Base-by-base conservation (phyloP, 1,140 invertebrate genomes). In the Heterodera carotae region DNA sequence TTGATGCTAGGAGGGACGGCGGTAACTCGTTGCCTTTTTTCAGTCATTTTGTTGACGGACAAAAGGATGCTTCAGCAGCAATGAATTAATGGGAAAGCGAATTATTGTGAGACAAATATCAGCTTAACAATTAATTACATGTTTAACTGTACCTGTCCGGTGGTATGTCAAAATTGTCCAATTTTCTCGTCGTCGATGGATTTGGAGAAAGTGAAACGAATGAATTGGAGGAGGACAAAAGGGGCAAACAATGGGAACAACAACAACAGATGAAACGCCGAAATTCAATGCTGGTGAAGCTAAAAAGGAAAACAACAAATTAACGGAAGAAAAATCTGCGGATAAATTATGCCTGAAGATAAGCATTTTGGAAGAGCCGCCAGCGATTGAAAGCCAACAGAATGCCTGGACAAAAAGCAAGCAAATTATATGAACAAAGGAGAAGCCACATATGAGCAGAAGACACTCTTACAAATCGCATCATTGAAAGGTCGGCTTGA, bases 351-450 rank as follows among this genome's bases (percentile, higher is more conserved):
- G 36, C 72, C 56, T 74, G 36, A 31, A 74, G 39, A 74, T 62
- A 36, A 74, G 72, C 64, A 74, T 27, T 74, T 74, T 74, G 64
- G 72, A 74, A 62, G 72, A 74, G 39, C 72, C 72, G 4, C 72
- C 72, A n/a, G 53, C 72, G 25, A 74, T 74, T 56, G 72, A 53
- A 25, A 74, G 64, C 72, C 72, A 74, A 62, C 53, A 62, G 29
- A 74, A 74, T 36, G 72, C 72, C 72, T 74, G 31, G 8, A 60
- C n/a, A 64, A 72, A 60, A 25, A 2, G 48, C 33, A 22, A 69
- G 39, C 27, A 29, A 3, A 56, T 10, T 43, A 8, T 69, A 27
- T 12, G 36, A 39, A 39, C 48, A 25, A 36, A 43, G 39, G 25
- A 22, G 60, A 25, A 62, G 7, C 15, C 31, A 1, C 31, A 27